Evolutionary conservation across 2,888 invertebrate genomes (phyloP), one percentile per base, ranked within the genome.

Genomic region (Micoletzkya japonica): DNA sequence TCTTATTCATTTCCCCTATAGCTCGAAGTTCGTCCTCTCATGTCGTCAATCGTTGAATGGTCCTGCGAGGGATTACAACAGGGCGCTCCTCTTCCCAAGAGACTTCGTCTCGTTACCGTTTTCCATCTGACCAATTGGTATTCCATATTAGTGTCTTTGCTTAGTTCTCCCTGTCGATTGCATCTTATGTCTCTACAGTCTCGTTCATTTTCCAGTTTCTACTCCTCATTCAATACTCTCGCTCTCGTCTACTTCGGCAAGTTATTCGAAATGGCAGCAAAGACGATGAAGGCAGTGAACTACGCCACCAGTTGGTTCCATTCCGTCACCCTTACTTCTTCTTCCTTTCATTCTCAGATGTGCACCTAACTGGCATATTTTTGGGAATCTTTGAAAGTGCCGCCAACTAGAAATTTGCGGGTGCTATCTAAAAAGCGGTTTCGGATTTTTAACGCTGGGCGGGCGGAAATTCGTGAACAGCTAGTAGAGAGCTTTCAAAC

Each of bases 191-290:
- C 7, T 10, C 39, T 39, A 39, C 20, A 52, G 14, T 52, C 20
- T 20, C 6, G n/a, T n/a, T 52, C 20, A 52, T 20, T n/a, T n/a
- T 77, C 64, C 61, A 77, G 78, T 20, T 78, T 83, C 61, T 82
- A 82, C 71, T 70, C 75, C 20, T 59, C 75, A 4, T 83, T 76
- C 76, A 79, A 81, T 60, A 78, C 76, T 28, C 66, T 83, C 24
- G 78, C 83, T 20, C 70, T 83, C 36, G 80, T 83, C 2, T 80
- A 80, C 64, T 83, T 83, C 54, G 73, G 74, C 32, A 70, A 76
- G 34, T 70, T 83, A n/a, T 70, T 83, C 49, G 80, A 81, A 49
- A 72, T 81, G 58, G 74, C 76, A 14, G 73, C 76, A 14, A 71
- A 76, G 58, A 74, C 83, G 36, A 66, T 83, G 49, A 57, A 44